phyloP scores from a whole-genome alignment of 2,113 vertebrate genomes.

The Motacilla alba region DNA sequence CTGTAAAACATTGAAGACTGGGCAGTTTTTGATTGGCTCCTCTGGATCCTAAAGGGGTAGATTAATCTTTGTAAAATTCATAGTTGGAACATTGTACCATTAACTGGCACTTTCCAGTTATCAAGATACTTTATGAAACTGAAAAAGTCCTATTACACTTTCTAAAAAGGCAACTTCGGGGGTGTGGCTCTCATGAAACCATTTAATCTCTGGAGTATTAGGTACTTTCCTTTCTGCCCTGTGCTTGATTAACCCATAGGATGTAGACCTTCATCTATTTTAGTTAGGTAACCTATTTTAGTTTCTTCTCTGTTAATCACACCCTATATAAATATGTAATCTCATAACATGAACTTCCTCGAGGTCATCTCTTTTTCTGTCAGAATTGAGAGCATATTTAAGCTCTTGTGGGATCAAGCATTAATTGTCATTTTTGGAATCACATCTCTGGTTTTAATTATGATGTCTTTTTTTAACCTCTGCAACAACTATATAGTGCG shows the following conservation, averaged over 20 bases:
- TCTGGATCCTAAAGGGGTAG: slow-evolving; percentile 76
- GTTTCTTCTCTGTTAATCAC: not conserved
- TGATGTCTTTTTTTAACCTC: not conserved
- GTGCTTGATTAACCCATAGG: not conserved
- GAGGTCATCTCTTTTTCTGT: not conserved
- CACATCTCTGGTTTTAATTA: not conserved
- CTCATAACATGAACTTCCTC: not conserved
- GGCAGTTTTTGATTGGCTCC: slow-evolving; percentile 68
- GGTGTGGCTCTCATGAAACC: slow-evolving; percentile 70
- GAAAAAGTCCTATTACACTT: slow-evolving; percentile 76
- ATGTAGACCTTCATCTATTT: not conserved
- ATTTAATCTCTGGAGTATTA: slow-evolving; percentile 46
- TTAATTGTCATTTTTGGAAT: not conserved
- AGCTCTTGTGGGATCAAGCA: not conserved
- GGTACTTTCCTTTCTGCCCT: not conserved
- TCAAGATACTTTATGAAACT: slow-evolving; percentile 82
- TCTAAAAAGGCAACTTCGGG: slow-evolving; percentile 76
- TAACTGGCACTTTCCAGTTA: slow-evolving; percentile 80
- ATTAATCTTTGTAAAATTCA: slow-evolving; percentile 84
- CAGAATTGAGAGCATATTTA: not conserved
- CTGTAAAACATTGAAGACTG: slow-evolving; percentile 77
- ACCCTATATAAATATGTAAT: not conserved
- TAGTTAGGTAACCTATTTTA: not conserved
- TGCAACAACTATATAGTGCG: not conserved
- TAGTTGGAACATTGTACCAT: slow-evolving; percentile 77